Base-by-base conservation (phyloP, 2,888 invertebrate genomes). In the Anthrax anthrax region DNA sequence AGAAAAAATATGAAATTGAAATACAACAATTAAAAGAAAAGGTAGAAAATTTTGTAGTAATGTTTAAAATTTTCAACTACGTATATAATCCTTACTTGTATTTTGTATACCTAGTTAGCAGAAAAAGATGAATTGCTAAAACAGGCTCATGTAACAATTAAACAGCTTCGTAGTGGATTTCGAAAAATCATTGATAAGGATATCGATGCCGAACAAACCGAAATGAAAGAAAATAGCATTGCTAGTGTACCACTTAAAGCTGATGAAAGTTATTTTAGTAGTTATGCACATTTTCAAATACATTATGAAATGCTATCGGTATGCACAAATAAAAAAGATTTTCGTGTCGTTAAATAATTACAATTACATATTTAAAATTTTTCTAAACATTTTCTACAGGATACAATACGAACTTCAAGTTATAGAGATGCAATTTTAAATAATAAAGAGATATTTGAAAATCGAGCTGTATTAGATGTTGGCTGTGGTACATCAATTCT, bases 401-500 rank as follows among this genome's bases (percentile, higher is more conserved):
- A 92, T 62, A 77, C 75, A 64, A 78, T 88, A 4, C 72, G 96
- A 45, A 96, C 95, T 4, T 80, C 84, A 61, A 83, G 85, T 54
- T 96, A 96, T 60, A 74, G 82, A 55, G 78, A 87, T 67, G 89
- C 92, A 18, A 81, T 95, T 52, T 60, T 84, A 43, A 75, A 77
- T 17, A 94, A 94, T 63, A 70, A 71, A 29, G 73, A 77, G 32
- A 68, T 76, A 47, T 75, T 94, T 44, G 71, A 72, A 56, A 80
- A 78, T 37, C 91, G 91, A 68, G 70, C 78, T 1, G 89, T 98
- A 18, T 70, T 98, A 49, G 98, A 98, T 72, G 81, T 99, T 47
- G 98, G 98, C 34, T 96, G 96, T 69, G 98, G 98, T 19, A 97
- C 97, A 2, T 91, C 94, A 27, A 96, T 98, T 55, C 71, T 99